Base-by-base conservation (phyloP, 2,113 vertebrate genomes). In the Camelus dromedarius region DNA sequence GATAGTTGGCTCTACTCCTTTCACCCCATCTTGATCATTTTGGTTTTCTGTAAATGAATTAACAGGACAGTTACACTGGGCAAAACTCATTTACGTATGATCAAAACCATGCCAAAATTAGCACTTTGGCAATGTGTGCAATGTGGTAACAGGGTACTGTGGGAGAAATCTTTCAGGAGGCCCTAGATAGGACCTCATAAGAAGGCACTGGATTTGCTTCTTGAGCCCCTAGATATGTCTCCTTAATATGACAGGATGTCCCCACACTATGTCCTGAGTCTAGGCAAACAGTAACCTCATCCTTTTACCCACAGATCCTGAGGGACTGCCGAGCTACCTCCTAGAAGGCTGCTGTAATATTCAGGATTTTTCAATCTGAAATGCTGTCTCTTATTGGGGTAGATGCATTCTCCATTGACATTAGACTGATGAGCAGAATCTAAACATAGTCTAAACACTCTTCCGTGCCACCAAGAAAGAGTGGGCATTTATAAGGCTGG, bases 401-500 rank as follows among this genome's bases (percentile, higher is more conserved):
- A 13, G 19, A 35, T 24, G 28, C 62, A 54, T 50, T 2, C 35
- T 72, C 32, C 28, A 24, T 2, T 64, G 42, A 28, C 6, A 76
- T 32, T 54, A 60, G 42, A 60, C 30, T 11, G 6, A 18, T 7
- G n/a, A 50, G 24, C 42, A 66, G 50, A 86, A 66, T 3, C n/a
- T 19, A 77, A 9, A 62, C 28, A 50, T 42, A 64, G 42, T 5
- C 4, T 20, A 5, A 69, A 32, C 8, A 56, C 22, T 67, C 48
- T 54, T 35, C 35, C 52, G 22, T 8, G 46, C 35, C n/a, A 8
- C 26, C 56, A 8, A 87, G 62, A 69, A 76, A 26, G n/a, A 19
- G 19, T 19, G 28, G n/a, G 4, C 13, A 14, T 66, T 42, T 6
- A 8, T n/a, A 20, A 28, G 9, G 0, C 11, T 28, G 24, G n/a